Evolutionary conservation across 2,888 invertebrate genomes (phyloP).

Genomic region (Eupithecia vulgata): DNA sequence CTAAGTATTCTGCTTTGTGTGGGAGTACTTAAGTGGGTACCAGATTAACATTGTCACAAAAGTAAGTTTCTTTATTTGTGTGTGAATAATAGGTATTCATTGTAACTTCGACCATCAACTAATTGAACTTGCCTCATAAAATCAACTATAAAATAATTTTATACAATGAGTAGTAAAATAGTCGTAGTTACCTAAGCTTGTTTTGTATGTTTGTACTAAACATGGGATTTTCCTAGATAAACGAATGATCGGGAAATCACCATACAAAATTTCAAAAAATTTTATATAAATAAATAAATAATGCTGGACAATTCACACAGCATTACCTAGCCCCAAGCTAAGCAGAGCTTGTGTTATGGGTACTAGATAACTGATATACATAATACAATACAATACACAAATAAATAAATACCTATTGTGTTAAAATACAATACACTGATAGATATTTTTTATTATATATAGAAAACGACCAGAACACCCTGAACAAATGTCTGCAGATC

Average conservation of each 20-base stretch:
- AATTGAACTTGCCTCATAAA: conserved; percentile 20
- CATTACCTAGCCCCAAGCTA: no score
- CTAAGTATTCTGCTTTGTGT: background rate
- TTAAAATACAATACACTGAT: no score
- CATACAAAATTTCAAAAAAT: no score
- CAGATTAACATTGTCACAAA: background rate
- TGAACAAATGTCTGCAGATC: no score
- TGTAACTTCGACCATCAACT: conserved; percentile 6
- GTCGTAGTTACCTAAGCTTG: background rate
- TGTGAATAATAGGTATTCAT: background rate
- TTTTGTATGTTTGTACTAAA: background rate
- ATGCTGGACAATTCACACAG: no score
- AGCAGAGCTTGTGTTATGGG: no score
- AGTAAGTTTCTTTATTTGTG: background rate
- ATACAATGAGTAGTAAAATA: conserved; percentile 17
- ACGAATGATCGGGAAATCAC: background rate
- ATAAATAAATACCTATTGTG: no score
- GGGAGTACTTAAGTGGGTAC: background rate
- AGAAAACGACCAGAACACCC: no score
- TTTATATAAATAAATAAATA: no score
- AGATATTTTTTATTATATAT: no score
- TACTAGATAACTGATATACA: no score
- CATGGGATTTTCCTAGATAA: background rate
- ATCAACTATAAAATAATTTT: conserved; percentile 12
- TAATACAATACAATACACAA: no score